Evolutionary conservation across 2,797 vertebrate genomes (phyloP).

Genomic region (Chanos chanos): DNA sequence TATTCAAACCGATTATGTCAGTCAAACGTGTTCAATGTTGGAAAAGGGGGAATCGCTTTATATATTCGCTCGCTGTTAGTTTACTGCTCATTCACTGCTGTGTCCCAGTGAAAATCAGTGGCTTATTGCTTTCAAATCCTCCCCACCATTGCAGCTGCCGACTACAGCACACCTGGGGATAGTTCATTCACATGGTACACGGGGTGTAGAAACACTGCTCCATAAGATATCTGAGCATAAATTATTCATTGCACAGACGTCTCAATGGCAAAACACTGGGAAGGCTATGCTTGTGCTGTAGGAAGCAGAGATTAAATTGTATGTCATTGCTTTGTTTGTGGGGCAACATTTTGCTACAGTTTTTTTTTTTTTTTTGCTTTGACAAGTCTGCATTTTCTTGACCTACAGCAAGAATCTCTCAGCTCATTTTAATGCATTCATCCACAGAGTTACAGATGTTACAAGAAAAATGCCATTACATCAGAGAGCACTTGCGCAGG

Average conservation of each 20-base stretch:
- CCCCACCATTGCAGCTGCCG: conserved; percentile 46
- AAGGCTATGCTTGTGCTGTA: conserved; percentile 44
- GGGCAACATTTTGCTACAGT: too few relatives aligned
- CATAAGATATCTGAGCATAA: conserved; percentile 61
- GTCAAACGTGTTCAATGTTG: conserved; percentile 18
- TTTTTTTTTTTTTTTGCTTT: conserved; percentile 33
- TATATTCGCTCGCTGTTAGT: conserved; percentile 30
- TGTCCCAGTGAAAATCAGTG: conserved; percentile 14
- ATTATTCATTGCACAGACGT: conserved; percentile 66
- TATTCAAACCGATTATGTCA: conserved; percentile 22
- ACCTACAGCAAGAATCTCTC: conserved; percentile 37
- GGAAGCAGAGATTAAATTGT: conserved; percentile 43
- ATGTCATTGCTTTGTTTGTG: conserved; percentile 33
- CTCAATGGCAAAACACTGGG: conserved; percentile 30
- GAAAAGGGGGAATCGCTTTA: conserved; percentile 28
- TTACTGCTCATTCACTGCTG: conserved; percentile 21
- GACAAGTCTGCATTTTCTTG: conserved; percentile 29
- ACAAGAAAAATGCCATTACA: conserved; percentile 46
- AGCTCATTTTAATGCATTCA: conserved; percentile 45
- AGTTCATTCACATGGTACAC: conserved; percentile 56
- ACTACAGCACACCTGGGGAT: conserved; percentile 60
- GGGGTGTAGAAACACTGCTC: conserved; percentile 54
- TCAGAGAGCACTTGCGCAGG: conserved; percentile 39
- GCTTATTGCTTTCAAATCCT: conserved; percentile 53
- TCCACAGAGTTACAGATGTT: conserved; percentile 50